phyloP scores from a whole-genome alignment of 2,797 vertebrate species.

The Fringilla coelebs region DNA sequence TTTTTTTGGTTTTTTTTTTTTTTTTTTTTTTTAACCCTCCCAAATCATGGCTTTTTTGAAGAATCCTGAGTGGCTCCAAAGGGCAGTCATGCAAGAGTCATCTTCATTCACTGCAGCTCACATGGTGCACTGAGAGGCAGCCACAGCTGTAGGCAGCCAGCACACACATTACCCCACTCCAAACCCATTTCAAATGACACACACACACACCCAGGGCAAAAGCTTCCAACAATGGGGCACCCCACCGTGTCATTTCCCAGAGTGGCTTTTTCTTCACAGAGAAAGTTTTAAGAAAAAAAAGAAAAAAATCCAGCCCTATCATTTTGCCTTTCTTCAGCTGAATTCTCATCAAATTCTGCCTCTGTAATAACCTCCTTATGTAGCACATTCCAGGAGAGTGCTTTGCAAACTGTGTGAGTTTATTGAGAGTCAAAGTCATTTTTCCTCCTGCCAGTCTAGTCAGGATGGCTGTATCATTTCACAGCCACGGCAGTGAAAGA shows the following conservation, averaged over 20 bases:
- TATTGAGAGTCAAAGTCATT: slow-evolving; percentile 18
- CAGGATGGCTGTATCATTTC: neutral
- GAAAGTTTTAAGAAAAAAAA: neutral
- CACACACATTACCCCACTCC: neutral
- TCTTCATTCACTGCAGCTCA: neutral
- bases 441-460: neutral
- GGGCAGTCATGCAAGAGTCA: neutral
- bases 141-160: neutral
- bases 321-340: slow-evolving; percentile 16
- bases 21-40: neutral
- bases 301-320: neutral
- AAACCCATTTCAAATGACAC: neutral
- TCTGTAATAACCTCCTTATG: neutral
- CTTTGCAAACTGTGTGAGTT: slow-evolving; percentile 30
- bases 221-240: neutral
- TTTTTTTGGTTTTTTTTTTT: too few species aligned
- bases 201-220: neutral
- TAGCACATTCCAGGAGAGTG: neutral
- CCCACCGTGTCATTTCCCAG: neutral
- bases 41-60: neutral
- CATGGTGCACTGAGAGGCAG: neutral
- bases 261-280: neutral
- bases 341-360: neutral
- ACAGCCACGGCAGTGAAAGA: neutral
- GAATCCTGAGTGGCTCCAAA: neutral